phyloP scores from a whole-genome alignment of 2,888 invertebrate genomes.

The Euzetes globulus region DNA sequence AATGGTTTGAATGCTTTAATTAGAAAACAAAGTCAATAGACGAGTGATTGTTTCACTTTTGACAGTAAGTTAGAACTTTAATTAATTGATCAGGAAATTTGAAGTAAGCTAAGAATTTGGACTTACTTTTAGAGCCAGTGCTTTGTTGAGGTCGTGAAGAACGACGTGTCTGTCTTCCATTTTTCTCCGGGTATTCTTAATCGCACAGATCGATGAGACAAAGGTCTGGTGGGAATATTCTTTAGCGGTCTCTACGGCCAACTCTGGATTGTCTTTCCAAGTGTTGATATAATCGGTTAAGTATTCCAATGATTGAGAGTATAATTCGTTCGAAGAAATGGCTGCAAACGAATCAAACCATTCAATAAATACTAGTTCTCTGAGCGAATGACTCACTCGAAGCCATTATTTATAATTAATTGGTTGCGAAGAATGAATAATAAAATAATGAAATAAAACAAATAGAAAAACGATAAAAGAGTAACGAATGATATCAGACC shows the following conservation, averaged over 20 bases:
- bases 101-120: not conserved
- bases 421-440: not conserved
- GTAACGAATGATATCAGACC: not conserved
- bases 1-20: no score
- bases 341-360: not conserved
- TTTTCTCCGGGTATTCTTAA: slow-evolving; percentile 70
- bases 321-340: not conserved
- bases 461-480: not conserved
- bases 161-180: slow-evolving; percentile 89
- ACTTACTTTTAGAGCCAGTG: slow-evolving; percentile 67
- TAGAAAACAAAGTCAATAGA: no score
- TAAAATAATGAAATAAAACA: not conserved
- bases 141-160: slow-evolving; percentile 69
- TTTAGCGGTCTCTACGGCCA: not conserved
- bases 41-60: not conserved
- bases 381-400: not conserved
- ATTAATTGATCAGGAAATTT: not conserved
- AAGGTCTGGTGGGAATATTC: not conserved
- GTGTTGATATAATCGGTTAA: not conserved
- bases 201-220: slow-evolving; percentile 57
- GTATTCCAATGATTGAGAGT: slow-evolving; percentile 9
- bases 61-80: not conserved
- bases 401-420: not conserved
- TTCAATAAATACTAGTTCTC: not conserved
- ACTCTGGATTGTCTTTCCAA: not conserved